A percentile compares a stretch with the other conserved stretches of the same genome.
Conservation (phyloP, 2,888 invertebrate species). For the Adelognathus sp. region DNA sequence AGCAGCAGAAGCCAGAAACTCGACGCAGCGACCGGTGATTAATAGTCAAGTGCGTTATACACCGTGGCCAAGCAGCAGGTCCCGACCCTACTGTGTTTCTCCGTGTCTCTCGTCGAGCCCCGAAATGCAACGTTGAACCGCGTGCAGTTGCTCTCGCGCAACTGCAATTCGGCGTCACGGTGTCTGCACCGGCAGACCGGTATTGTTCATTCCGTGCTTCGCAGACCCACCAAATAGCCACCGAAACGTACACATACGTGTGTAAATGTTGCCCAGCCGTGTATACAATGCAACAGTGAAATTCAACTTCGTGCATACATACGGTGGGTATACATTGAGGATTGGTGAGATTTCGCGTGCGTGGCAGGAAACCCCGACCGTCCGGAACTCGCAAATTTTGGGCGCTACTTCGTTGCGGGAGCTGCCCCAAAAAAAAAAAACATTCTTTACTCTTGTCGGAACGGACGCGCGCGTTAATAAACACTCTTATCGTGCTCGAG, state of each 20-base stretch:
- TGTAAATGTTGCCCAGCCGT: not conserved
- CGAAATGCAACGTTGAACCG: slow-evolving; percentile 43
- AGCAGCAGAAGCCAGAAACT: slow-evolving; percentile 42
- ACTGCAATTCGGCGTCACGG: slow-evolving; percentile 69
- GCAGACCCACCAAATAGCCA: slow-evolving; percentile 60
- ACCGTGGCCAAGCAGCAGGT: slow-evolving; percentile 24
- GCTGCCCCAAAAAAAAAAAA: too few relatives aligned
- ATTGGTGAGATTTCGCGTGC: slow-evolving; percentile 50
- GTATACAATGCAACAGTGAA: not conserved
- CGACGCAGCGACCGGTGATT: slow-evolving; percentile 56
- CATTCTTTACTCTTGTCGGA: slow-evolving; percentile 30
- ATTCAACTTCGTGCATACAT: not conserved
- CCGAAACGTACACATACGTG: slow-evolving; percentile 21
- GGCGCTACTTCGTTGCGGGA: slow-evolving; percentile 34
- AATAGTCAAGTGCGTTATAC: slow-evolving; percentile 53
- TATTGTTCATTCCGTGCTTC: slow-evolving; percentile 63
- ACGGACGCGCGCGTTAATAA: slow-evolving; percentile 43
- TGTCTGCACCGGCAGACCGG: slow-evolving; percentile 66
- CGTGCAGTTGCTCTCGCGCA: too few relatives aligned
- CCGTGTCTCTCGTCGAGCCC: slow-evolving; percentile 20
- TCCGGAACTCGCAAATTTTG: slow-evolving; percentile 54
- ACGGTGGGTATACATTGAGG: too few relatives aligned
- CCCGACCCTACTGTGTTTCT: not conserved
- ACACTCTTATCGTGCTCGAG: slow-evolving; percentile 31
- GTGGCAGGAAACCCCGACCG: slow-evolving; percentile 57